A percentile compares a stretch with the other conserved stretches of the same genome.
These are phyloP conservation scores for Epizoanthus fatuus DNA, from an alignment of 92 coral and sea anemone species.

Conservation along the genomic window DNA sequence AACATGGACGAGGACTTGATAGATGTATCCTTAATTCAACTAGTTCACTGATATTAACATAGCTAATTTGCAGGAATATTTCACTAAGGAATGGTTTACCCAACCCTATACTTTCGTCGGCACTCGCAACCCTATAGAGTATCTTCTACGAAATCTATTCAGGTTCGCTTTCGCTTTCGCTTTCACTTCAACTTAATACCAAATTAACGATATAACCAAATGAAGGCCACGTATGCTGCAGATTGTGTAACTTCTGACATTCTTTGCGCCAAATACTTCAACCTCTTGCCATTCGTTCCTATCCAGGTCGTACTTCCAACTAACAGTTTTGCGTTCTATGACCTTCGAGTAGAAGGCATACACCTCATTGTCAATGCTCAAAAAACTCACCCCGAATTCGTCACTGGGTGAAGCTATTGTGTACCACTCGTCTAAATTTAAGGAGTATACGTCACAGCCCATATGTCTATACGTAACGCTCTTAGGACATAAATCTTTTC, in stretches of 20 bases:
- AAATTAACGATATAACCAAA: not conserved
- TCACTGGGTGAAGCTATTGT: not conserved
- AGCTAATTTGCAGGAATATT: no score
- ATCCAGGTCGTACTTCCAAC: not conserved
- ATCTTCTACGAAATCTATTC: no score
- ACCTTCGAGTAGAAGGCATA: not conserved
- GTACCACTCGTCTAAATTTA: not conserved
- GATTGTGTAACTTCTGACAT: not conserved
- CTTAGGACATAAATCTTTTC: not conserved
- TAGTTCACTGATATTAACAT: no score
- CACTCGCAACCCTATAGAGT: no score
- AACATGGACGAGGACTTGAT: no score
- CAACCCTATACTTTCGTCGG: no score
- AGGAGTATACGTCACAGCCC: not conserved
- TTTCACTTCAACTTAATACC: not conserved
- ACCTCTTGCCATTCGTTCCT: no score
- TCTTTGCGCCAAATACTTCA: not conserved
- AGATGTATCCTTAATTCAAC: no score
- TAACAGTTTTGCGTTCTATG: not conserved
- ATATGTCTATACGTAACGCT: not conserved
- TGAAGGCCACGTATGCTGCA: not conserved
- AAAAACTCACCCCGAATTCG: not conserved
- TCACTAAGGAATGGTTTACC: no score
- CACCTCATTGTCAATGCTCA: not conserved
- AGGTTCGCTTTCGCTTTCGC: no score